phyloP scores from a whole-genome alignment of 23 tunicate species.

The Corella eumyota region DNA sequence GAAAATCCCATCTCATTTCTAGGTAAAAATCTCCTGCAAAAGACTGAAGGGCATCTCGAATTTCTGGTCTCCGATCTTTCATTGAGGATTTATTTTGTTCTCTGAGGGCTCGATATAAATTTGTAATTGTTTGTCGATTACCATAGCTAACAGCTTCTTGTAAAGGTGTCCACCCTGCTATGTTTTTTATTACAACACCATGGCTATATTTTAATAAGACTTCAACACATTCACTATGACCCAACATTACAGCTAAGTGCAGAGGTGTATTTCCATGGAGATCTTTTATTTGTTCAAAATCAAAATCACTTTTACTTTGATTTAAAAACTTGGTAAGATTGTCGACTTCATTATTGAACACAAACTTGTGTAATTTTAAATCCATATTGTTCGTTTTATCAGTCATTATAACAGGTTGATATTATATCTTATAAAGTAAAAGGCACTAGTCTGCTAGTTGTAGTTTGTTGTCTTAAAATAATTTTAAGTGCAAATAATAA shows the following conservation, averaged over 20 bases:
- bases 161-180: constrained; percentile 62
- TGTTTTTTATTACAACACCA: constrained; percentile 34
- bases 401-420: too few relatives aligned
- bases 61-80: constrained; percentile 27
- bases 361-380: constrained; percentile 37
- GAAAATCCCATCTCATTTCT: constrained; percentile 82
- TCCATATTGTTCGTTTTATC: too few relatives aligned
- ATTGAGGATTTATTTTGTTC: constrained; percentile 39
- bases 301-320: constrained; percentile 10
- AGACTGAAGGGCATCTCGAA: constrained; percentile 39
- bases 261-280: constrained; percentile 82
- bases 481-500: too few relatives aligned
- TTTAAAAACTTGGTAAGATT: constrained; percentile 24
- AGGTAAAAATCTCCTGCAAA: constrained; percentile 65
- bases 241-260: constrained; percentile 71
- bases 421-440: too few relatives aligned
- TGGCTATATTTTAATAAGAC: constrained; percentile 46
- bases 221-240: constrained; percentile 64
- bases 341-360: constrained; percentile 51
- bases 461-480: too few relatives aligned
- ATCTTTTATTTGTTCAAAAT: constrained; percentile 14
- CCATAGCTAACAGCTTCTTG: constrained; percentile 94
- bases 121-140: constrained; percentile 39
- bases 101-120: constrained; percentile 21
- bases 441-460: too few relatives aligned